phyloP scores from a whole-genome alignment of 92 coral and sea anemone genomes.

The Phenganax stokvisi region DNA sequence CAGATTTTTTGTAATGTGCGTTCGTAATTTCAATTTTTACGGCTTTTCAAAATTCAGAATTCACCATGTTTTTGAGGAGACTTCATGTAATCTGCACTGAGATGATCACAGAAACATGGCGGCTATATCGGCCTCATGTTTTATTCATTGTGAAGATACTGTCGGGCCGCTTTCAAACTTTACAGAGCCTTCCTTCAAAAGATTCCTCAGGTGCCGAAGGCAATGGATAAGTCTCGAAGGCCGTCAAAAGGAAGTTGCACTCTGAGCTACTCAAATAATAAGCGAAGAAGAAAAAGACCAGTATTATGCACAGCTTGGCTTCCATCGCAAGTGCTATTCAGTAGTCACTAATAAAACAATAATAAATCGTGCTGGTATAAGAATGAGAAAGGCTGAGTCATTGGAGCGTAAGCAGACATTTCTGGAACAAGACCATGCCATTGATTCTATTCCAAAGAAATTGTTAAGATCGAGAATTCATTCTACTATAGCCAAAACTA shows the following conservation, averaged over 20 bases:
- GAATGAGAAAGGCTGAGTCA: too few species aligned
- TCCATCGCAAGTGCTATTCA: background rate
- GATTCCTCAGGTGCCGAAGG: background rate
- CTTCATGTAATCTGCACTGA: slow-evolving; percentile 10
- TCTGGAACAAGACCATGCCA: too few species aligned
- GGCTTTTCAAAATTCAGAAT: background rate
- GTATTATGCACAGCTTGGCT: background rate
- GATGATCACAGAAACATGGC: background rate
- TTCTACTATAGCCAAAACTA: too few species aligned
- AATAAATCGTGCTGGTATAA: background rate
- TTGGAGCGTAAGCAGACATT: too few species aligned
- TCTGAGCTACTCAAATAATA: background rate
- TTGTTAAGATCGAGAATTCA: too few species aligned
- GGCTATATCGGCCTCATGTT: background rate
- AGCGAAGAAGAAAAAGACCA: background rate
- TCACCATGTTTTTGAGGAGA: background rate
- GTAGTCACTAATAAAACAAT: background rate
- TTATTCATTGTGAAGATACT: slow-evolving; percentile 6
- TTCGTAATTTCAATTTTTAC: background rate
- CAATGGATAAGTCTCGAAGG: background rate
- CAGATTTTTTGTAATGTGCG: background rate
- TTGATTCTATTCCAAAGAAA: too few species aligned
- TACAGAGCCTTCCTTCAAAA: background rate
- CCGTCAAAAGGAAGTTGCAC: background rate
- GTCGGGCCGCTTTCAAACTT: background rate